phyloP scores from a whole-genome alignment of 1,140 invertebrate genomes.

The Neodiprion pinetum region DNA sequence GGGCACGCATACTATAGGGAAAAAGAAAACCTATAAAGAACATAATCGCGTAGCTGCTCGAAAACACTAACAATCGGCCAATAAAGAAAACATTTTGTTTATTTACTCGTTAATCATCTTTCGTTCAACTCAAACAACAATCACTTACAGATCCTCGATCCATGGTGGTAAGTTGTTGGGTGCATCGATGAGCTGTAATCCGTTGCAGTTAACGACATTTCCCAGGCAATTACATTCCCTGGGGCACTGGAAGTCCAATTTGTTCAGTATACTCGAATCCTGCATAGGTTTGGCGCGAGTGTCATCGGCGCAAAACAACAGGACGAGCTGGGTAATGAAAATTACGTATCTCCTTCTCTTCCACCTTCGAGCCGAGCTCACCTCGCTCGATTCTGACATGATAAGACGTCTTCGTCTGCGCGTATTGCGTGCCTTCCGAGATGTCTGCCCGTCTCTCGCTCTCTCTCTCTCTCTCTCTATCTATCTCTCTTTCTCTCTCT shows the following conservation, averaged over 20 bases:
- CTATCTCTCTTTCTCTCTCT: no score
- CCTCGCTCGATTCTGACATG: not conserved
- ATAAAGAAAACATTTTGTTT: not conserved
- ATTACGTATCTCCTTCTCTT: not conserved
- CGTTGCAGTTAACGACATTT: constrained; percentile 50
- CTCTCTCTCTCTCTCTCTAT: no score
- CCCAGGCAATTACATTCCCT: constrained; percentile 55
- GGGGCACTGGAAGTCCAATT: constrained; percentile 45
- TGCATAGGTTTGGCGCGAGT: not conserved
- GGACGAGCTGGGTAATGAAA: not conserved
- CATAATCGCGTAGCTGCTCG: no score
- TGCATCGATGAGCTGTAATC: constrained; percentile 49
- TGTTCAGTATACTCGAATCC: not conserved
- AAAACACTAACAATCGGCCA: not conserved
- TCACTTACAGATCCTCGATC: constrained; percentile 55
- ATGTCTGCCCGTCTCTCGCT: no score
- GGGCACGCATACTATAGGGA: not conserved
- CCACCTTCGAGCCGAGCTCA: not conserved
- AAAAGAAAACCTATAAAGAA: not conserved
- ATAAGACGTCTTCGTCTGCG: not conserved
- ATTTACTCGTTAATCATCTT: not conserved
- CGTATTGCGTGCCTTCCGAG: no score
- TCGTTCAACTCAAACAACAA: not conserved
- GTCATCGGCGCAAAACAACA: not conserved
- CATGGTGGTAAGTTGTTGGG: constrained; percentile 56